Conservation (phyloP, 2,113 vertebrate species). For the Heterochromis multidens region DNA sequence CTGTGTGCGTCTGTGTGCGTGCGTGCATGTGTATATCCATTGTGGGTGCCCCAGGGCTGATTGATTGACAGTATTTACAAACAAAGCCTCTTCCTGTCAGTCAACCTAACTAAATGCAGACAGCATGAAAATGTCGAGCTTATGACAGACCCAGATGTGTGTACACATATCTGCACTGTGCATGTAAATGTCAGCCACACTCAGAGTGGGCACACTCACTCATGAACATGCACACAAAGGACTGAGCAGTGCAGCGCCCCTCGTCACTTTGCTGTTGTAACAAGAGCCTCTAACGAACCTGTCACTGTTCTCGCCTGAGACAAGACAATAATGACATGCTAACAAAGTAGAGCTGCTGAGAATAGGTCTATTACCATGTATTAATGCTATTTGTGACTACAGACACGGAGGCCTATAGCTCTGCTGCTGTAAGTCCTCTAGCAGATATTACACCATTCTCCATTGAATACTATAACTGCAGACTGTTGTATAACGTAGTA, state of each 20-base stretch:
- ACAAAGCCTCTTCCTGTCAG: constrained; percentile 52
- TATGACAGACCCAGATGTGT: constrained; percentile 16
- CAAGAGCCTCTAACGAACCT: constrained; percentile 35
- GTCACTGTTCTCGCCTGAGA: constrained; percentile 1
- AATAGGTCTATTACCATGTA: constrained; percentile 18
- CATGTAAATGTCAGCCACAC: constrained; percentile 39
- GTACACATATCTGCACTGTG: not conserved
- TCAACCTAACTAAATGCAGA: constrained; percentile 56
- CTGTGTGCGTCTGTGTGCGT: not conserved
- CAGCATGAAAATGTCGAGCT: constrained; percentile 65
- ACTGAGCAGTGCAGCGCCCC: not conserved
- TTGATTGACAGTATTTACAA: constrained; percentile 70
- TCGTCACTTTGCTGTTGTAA: constrained; percentile 9
- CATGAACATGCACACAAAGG: not conserved
- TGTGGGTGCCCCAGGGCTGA: constrained; percentile 39
- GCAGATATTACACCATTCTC: not conserved
- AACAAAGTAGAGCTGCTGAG: constrained; percentile 14
- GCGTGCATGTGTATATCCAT: constrained; percentile 4
- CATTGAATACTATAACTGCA: not conserved
- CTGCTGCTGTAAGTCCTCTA: not conserved
- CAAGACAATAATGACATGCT: constrained; percentile 29
- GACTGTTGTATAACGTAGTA: not conserved
- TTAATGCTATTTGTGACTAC: not conserved
- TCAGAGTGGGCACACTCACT: not conserved
- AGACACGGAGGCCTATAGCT: not conserved